phyloP scores from a whole-genome alignment of 2,113 vertebrate species.

The Cisticola juncidis region DNA sequence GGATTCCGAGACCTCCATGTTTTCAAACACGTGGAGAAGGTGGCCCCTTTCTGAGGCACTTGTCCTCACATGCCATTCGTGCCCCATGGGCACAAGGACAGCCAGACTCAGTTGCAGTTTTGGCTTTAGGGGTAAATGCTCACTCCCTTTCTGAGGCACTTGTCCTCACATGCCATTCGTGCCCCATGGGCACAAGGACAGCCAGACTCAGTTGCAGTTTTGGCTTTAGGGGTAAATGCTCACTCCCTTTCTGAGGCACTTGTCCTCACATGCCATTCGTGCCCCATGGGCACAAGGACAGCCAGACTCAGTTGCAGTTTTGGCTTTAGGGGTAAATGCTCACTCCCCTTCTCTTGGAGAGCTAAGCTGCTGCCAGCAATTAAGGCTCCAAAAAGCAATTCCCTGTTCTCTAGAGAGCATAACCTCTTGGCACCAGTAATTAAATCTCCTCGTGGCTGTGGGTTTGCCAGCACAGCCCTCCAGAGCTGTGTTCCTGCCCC shows the following conservation, averaged over 20 bases:
- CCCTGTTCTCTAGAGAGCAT: background rate
- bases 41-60: background rate
- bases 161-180: accelerated
- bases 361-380: conserved; percentile 25
- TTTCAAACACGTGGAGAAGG: background rate
- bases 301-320: background rate
- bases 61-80: accelerated
- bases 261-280: accelerated
- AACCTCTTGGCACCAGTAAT: conserved; percentile 9
- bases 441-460: background rate
- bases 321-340: background rate
- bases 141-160: background rate
- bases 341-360: background rate
- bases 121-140: background rate
- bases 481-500: background rate
- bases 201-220: background rate
- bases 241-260: background rate
- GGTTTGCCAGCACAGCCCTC: background rate
- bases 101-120: background rate
- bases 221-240: background rate
- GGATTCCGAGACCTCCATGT: background rate
- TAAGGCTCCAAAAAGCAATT: background rate
- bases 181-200: background rate
- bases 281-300: background rate
- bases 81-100: background rate